Base-by-base conservation (phyloP, 2,888 invertebrate genomes). In the Macaria liturata region DNA sequence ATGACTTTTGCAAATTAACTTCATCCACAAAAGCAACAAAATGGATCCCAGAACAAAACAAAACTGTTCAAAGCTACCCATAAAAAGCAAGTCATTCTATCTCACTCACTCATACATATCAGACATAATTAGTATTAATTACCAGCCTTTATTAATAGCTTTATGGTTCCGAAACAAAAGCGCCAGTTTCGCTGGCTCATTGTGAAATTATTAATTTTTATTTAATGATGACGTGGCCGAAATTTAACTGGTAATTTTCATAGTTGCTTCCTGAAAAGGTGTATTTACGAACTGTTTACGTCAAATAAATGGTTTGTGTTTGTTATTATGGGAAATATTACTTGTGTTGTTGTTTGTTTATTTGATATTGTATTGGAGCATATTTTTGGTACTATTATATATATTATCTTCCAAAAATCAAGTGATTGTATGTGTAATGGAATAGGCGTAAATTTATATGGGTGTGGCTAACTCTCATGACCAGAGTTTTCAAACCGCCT, bases 91-190 rank as follows among this genome's bases (percentile, higher is more conserved):
- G 75, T 88, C 88, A 88, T 74, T 78, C 78, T 70, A 78, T 79
- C 83, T 80, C 83, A 84, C 86, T 85, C 74, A 69, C 70, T 71
- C 61, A 61, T 64, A 68, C 67, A 65, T 73, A 66, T 70, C 62
- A 8, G 63, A 68, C 40, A 74, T 87, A 86, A 88, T 88, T 84
- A 84, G 81, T 83, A 85, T 88, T 87, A 87, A 88, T 88, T 83
- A 72, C 57, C 57, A 52, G 30, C 57, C 60, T 65, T 76, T 74
- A 81, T 78, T 75, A 81, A 82, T 79, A 75, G 66, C 66, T 74
- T 62, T 66, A 64, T 61, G 61, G 71, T 70, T 69, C 59, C 64
- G 67, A 76, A 77, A 81, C 79, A 81, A 80, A 75, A 71, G 75
- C 64, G 65, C 53, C 48, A 56, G 52, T 51, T 75, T 54, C 66